Base-by-base conservation (phyloP, 1,140 invertebrate species). In the Protaetia brevitarsis region DNA sequence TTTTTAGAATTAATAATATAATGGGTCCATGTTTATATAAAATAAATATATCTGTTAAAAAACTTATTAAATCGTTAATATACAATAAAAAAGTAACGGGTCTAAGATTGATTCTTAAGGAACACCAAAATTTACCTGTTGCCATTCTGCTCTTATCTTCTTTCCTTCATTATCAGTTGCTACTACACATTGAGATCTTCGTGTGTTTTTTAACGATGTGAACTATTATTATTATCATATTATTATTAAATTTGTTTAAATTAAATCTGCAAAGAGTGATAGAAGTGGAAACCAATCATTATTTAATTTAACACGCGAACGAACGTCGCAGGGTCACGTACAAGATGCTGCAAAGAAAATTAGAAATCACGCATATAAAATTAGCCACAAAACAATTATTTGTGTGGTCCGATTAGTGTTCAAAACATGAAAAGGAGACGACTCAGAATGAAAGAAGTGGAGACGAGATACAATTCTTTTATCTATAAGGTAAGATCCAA, bases 311-410 rank as follows among this genome's bases (percentile, higher is more conserved):
- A 19, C 45, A 19, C 45, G 45, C 21, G 34, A 62, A 62, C n/a
- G 60, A 23, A 62, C 36, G n/a, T 31, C 13, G 6, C 37, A 3
- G 11, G 60, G 60, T 21, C 27, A 23, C 10, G 23, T 62, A 23
- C 30, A 30, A 11, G 60, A 36, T 19, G 60, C 31, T 11, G 19
- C 60, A 31, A 62, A 62, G 34, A 2, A 1, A 16, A 31, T 62
- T 2, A 36, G 34, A 2, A 62, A 36, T 62, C 60, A 62, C 10
- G 37, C 30, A 2, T 23, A 37, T 21, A 34, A 62, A 62, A 62
- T 34, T 23, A 34, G 60, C 7, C 2, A 21, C 59, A 62, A 36
- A 62, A 62, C 21, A 63, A 26, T 41, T 36, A 63, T 63, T 28
- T 63, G 27, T 37, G 37, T 26, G 61, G 61, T 5, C 37, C 45